Base-by-base conservation (phyloP, 2,888 invertebrate genomes). In the Electrophaes corylata region DNA sequence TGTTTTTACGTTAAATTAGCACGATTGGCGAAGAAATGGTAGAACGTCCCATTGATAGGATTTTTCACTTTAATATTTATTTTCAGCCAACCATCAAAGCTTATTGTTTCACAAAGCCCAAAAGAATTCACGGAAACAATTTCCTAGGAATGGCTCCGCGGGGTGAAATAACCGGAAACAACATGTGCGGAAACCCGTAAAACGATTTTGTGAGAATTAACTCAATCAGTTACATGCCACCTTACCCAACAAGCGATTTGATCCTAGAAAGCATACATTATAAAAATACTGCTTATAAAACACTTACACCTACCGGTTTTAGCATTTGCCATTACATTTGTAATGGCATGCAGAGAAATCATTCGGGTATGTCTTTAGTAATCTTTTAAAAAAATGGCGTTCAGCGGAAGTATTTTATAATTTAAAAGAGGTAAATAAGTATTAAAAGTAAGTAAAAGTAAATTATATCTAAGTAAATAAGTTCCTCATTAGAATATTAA, bases 131-230 rank as follows among this genome's bases (percentile, higher is more conserved):
- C 76, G 78, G 78, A 86, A 86, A 87, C 88, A 88, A 88, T 89
- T 85, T 88, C 76, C 83, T 79, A 77, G 85, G 76, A 79, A 89
- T 83, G 89, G 86, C 81, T 84, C 88, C 89, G 78, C 69, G 68
- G 88, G 89, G 89, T 83, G 76, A 86, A 84, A 86, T 89, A 89
- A 89, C 85, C 79, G 78, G 84, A 83, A 86, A 86, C 86, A 83
- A 78, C 81, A 81, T 82, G 81, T 81, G 86, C 81, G 81, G 75
- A 71, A 84, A 80, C 78, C 76, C 83, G 82, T 88, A 87, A 85
- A 88, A 83, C 86, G 85, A 88, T 90, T 89, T 80, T 73, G 76
- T 73, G 79, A 79, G 86, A 88, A 89, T 88, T 88, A 88, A 88
- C 84, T 83, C 84, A 82, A 87, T 86, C 81, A 78, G 71, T 69